Conservation (phyloP, 2,888 invertebrate genomes). For the Drepanosiphum platanoidis region DNA sequence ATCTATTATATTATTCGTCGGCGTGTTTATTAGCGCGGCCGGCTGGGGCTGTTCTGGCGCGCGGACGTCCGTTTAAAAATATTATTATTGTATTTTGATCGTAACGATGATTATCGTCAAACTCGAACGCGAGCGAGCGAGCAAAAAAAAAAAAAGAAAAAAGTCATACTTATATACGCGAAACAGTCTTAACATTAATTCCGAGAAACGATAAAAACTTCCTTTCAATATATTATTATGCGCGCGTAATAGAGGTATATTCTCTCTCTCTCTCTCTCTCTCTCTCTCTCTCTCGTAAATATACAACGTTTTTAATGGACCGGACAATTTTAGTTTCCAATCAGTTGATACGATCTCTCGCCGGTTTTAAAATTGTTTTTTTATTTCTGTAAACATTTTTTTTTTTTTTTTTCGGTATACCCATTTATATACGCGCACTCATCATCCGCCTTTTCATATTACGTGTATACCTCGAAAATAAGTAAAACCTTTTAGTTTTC, state of each 20-base stretch:
- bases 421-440: constrained; percentile 3
- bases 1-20: neutral
- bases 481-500: neutral
- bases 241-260: too few relatives aligned
- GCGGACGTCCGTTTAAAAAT: neutral
- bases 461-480: constrained; percentile 4
- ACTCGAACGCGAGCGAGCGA: neutral
- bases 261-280: too few relatives aligned
- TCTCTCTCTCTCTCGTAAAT: neutral
- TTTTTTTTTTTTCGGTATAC: too few relatives aligned
- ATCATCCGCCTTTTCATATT: constrained; percentile 13
- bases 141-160: too few relatives aligned
- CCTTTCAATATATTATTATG: neutral
- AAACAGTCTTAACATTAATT: constrained; percentile 18
- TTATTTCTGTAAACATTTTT: constrained; percentile 39
- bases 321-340: constrained; percentile 26
- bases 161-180: neutral
- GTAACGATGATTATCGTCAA: neutral
- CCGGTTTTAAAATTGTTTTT: neutral
- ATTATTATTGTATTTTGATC: neutral
- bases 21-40: neutral
- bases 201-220: neutral
- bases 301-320: constrained; percentile 12
- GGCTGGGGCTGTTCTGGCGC: too few relatives aligned
- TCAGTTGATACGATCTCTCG: constrained; percentile 34